Evolutionary conservation across 2,888 invertebrate genomes (phyloP).

Genomic region (Icerya purchasi): DNA sequence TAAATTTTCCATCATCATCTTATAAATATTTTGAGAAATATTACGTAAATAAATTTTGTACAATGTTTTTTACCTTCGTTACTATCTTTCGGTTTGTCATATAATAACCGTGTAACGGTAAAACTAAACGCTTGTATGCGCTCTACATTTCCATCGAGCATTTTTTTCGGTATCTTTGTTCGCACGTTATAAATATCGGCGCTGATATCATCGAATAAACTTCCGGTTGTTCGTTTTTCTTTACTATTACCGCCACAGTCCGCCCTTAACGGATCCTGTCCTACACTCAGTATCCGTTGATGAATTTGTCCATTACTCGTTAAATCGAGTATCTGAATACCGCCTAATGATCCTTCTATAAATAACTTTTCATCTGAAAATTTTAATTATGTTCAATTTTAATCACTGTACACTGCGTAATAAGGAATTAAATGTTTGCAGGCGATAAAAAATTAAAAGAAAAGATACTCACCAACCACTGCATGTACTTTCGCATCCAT

Average conservation of each 20-base stretch:
- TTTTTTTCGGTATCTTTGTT: slow-evolving; percentile 2
- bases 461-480: slow-evolving; percentile 37
- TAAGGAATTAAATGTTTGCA: too few relatives aligned
- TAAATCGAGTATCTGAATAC: slow-evolving; percentile 72
- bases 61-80: slow-evolving; percentile 8
- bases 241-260: slow-evolving; percentile 20
- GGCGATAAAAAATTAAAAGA: not conserved
- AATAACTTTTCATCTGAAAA: slow-evolving; percentile 32
- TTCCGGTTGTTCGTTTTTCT: slow-evolving; percentile 24
- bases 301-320: slow-evolving; percentile 64
- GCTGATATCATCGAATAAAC: slow-evolving; percentile 22
- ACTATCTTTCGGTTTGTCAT: slow-evolving; percentile 1
- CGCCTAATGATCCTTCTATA: slow-evolving; percentile 72
- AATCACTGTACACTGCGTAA: too few relatives aligned
- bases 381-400: not conserved
- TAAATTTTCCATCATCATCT: too few relatives aligned
- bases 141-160: not conserved
- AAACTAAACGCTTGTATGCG: slow-evolving; percentile 10
- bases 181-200: slow-evolving; percentile 25
- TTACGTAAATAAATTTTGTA: too few relatives aligned
- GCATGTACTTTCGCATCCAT: slow-evolving; percentile 76
- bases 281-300: slow-evolving; percentile 66
- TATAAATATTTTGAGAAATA: too few relatives aligned
- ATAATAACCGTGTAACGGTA: slow-evolving; percentile 5
- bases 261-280: slow-evolving; percentile 41